A percentile compares a stretch with the other conserved stretches of the same genome.
phyloP scores from a whole-genome alignment of 2,888 invertebrate genomes.

The Melangyna quadrimaculata region DNA sequence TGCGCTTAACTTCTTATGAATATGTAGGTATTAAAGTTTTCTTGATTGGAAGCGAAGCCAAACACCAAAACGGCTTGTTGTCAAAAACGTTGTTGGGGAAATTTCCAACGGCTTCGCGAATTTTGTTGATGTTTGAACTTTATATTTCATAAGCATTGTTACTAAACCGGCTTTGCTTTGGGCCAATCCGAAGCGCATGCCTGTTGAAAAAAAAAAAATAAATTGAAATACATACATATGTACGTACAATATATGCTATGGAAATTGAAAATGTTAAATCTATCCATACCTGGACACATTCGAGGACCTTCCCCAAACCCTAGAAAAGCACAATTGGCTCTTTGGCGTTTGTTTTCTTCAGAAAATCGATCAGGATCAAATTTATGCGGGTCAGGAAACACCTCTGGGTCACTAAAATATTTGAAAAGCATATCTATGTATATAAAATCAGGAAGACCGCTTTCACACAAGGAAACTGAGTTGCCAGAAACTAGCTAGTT shows the following conservation, averaged over 20 bases:
- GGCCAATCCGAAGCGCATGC: slow-evolving; percentile 75
- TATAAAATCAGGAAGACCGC: no score
- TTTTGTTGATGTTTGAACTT: slow-evolving; percentile 66
- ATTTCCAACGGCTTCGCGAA: slow-evolving; percentile 62
- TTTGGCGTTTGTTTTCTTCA: slow-evolving; percentile 48
- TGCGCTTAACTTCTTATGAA: no score
- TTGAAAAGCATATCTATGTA: no score
- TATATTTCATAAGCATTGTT: slow-evolving; percentile 73
- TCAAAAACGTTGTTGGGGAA: slow-evolving; percentile 75
- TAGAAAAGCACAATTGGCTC: slow-evolving; percentile 73
- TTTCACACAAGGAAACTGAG: no score
- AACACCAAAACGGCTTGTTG: slow-evolving; percentile 74
- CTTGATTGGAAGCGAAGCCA: slow-evolving; percentile 74
- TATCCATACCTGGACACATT: slow-evolving; percentile 75
- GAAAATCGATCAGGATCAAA: slow-evolving; percentile 75
- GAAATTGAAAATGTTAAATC: not conserved
- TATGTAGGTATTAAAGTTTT: not conserved
- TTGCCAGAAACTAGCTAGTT: no score
- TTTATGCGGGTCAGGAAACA: slow-evolving; percentile 73
- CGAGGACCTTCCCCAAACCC: slow-evolving; percentile 77
- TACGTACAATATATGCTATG: no score
- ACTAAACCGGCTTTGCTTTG: slow-evolving; percentile 76
- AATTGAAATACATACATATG: not conserved
- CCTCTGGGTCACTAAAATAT: slow-evolving; percentile 73
- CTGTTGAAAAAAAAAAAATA: slow-evolving; percentile 44